Evolutionary conservation across 1,140 invertebrate species (phyloP).

Genomic region (Eurosta solidaginis): DNA sequence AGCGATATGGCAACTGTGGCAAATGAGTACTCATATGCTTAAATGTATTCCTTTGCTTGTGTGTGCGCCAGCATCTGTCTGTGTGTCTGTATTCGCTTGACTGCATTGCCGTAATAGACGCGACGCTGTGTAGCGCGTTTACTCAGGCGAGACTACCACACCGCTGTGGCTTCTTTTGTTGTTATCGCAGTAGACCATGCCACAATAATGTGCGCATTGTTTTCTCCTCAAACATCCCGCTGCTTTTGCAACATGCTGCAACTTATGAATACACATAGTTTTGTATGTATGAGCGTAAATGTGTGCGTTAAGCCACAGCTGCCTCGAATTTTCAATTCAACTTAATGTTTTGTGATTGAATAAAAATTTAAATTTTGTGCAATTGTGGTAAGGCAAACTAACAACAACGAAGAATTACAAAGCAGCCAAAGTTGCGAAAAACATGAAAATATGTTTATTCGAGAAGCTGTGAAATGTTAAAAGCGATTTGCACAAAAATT

Average conservation of each 20-base stretch:
- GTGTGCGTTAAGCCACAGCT: background rate
- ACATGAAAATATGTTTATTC: no score
- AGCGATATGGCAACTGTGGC: background rate
- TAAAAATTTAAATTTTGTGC: background rate
- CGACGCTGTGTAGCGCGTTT: background rate
- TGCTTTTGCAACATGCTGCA: no score
- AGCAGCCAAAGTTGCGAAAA: background rate
- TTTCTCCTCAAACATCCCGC: no score
- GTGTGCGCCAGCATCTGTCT: background rate
- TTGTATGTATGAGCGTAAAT: no score
- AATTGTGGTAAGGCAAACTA: background rate
- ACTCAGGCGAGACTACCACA: conserved; percentile 2
- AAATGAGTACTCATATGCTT: background rate
- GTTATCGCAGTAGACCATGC: conserved; percentile 18
- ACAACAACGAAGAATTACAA: background rate
- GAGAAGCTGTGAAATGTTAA: no score
- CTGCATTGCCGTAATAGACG: conserved; percentile 22
- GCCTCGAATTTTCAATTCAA: background rate
- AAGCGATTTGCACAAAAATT: no score
- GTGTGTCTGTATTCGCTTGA: background rate
- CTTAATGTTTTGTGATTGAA: background rate
- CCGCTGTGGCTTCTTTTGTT: conserved; percentile 21
- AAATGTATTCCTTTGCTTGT: background rate
- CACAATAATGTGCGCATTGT: conserved; percentile 9
- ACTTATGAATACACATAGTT: no score